phyloP scores from a whole-genome alignment of 2,113 vertebrate genomes.

The Vulpes ferrilata region DNA sequence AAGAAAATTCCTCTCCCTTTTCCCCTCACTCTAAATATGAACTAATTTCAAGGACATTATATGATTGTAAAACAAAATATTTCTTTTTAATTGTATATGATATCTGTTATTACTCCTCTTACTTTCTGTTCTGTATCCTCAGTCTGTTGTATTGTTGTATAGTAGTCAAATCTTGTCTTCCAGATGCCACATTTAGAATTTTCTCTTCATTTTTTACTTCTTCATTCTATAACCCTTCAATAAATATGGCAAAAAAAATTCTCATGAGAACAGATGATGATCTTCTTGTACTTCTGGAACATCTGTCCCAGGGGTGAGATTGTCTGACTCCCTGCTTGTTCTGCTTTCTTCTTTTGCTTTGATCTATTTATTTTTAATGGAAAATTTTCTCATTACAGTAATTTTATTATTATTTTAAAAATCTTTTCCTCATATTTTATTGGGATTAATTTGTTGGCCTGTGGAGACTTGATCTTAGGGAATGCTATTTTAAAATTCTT shows the following conservation, averaged over 20 bases:
- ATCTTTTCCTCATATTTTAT: neutral
- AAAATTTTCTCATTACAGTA: neutral
- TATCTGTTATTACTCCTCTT: neutral
- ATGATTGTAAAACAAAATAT: neutral
- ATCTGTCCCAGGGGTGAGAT: neutral
- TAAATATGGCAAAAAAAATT: neutral
- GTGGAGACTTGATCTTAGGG: neutral
- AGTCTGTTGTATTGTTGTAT: slow-evolving; percentile 19
- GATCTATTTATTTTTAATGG: neutral
- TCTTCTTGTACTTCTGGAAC: neutral
- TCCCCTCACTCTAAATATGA: neutral
- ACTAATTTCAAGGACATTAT: slow-evolving; percentile 1
- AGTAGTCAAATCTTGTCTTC: neutral
- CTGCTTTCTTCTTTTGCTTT: slow-evolving; percentile 1
- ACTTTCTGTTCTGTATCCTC: neutral
- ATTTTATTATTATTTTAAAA: neutral
- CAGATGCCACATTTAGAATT: neutral
- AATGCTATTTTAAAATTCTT: slow-evolving; percentile 3
- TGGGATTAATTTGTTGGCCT: neutral
- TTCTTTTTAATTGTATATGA: neutral
- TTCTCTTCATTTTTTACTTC: slow-evolving; percentile 1
- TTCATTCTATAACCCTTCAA: neutral
- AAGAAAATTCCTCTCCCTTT: neutral
- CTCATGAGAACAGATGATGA: neutral
- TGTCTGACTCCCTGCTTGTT: neutral